Conservation (phyloP, 2,888 invertebrate genomes). For the Noctuana brunneofusca region DNA sequence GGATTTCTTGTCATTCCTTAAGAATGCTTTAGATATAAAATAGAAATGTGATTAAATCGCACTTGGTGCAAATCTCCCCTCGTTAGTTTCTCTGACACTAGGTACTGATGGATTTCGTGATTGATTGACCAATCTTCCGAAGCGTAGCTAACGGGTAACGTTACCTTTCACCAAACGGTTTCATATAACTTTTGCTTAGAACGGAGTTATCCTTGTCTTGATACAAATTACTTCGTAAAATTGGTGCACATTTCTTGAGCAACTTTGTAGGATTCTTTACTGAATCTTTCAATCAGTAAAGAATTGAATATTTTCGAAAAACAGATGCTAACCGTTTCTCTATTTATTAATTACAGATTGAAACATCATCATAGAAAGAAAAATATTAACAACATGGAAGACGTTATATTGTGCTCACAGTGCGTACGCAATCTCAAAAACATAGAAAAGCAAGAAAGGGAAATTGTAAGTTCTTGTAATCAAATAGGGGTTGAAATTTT, state of each 20-base stretch:
- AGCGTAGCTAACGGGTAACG: neutral
- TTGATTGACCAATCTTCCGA: neutral
- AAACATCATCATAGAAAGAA: conserved; percentile 76
- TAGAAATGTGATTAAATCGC: neutral
- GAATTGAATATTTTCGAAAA: too few relatives aligned
- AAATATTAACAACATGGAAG: conserved; percentile 75
- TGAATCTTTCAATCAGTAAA: too few relatives aligned
- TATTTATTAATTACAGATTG: conserved; percentile 60
- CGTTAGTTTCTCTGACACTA: neutral
- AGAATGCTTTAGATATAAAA: too few relatives aligned
- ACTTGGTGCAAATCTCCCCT: neutral
- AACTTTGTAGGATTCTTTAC: too few relatives aligned
- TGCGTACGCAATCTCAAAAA: conserved; percentile 66
- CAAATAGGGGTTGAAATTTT: too few relatives aligned
- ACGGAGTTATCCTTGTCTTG: too few relatives aligned
- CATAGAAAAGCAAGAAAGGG: conserved; percentile 75
- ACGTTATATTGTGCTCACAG: conserved; percentile 69
- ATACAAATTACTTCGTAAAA: too few relatives aligned
- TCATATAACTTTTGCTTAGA: too few relatives aligned
- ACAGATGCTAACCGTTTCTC: too few relatives aligned
- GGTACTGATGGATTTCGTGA: neutral
- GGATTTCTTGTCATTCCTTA: too few relatives aligned
- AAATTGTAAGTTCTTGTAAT: conserved; percentile 63
- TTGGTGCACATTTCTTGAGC: too few relatives aligned
- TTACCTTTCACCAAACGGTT: neutral